phyloP scores from a whole-genome alignment of 2,888 invertebrate species.

The Dasypolia templi region DNA sequence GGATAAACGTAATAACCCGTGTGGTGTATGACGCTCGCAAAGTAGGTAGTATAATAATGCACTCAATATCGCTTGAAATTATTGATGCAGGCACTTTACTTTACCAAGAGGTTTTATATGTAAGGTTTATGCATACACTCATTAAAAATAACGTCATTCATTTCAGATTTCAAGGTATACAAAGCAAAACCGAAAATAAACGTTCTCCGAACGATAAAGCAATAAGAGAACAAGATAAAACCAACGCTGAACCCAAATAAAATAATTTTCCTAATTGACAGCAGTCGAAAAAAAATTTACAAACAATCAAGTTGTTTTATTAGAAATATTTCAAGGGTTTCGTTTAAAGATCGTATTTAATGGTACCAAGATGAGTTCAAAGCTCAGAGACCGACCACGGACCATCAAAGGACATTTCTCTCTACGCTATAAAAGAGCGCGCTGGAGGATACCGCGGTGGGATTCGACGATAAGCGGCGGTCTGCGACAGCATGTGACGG shows the following conservation, averaged over 20 bases:
- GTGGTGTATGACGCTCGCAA: background rate
- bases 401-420: too few relatives aligned
- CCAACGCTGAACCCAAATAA: slow-evolving; percentile 32
- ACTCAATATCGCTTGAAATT: background rate
- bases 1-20: too few relatives aligned
- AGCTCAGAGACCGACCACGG: too few relatives aligned
- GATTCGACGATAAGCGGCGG: too few relatives aligned
- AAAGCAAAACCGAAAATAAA: slow-evolving; percentile 77
- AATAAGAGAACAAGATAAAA: slow-evolving; percentile 72
- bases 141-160: slow-evolving; percentile 1
- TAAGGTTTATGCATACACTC: background rate
- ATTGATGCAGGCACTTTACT: background rate
- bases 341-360: background rate
- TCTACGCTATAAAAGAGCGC: too few relatives aligned
- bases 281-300: background rate
- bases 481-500: too few relatives aligned
- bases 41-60: background rate
- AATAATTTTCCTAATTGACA: slow-evolving; percentile 14
- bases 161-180: slow-evolving; percentile 82
- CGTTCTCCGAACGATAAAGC: slow-evolving; percentile 81
- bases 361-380: too few relatives aligned
- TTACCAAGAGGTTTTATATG: background rate
- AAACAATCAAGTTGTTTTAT: slow-evolving; percentile 5
- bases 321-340: background rate
- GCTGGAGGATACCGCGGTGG: too few relatives aligned